phyloP scores from a whole-genome alignment of 2,797 vertebrate species.

The Pangasius mekongensis region DNA sequence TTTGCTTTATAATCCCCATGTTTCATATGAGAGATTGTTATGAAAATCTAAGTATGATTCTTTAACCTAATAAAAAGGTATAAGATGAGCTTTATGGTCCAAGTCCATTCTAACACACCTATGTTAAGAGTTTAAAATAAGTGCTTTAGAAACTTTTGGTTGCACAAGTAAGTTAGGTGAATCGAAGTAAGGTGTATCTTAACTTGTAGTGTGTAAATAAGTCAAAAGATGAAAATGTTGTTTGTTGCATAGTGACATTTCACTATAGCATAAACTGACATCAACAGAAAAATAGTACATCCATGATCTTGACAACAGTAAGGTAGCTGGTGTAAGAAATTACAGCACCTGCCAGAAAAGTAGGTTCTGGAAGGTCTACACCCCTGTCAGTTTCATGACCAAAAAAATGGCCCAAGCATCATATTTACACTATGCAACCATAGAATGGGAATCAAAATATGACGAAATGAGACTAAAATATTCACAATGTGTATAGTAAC shows the following conservation, averaged over 20 bases:
- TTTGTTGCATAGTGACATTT: neutral
- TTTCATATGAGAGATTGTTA: neutral
- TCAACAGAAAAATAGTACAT: neutral
- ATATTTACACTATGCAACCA: neutral
- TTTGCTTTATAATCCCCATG: neutral
- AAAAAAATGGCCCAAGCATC: neutral
- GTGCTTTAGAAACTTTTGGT: neutral
- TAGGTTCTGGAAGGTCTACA: neutral
- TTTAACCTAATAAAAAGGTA: neutral
- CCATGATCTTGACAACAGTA: neutral
- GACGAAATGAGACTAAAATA: neutral
- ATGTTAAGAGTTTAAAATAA: neutral
- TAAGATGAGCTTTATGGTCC: neutral
- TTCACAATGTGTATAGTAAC: neutral
- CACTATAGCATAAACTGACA: neutral
- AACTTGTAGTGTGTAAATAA: neutral
- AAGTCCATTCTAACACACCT: neutral
- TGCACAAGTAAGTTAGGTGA: neutral
- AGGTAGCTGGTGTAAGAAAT: neutral
- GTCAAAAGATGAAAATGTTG: neutral
- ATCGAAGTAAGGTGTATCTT: neutral
- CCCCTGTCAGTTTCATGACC: neutral
- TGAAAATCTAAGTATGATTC: neutral
- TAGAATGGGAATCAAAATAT: neutral
- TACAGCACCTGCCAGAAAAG: neutral